Conservation (phyloP, 2,113 vertebrate genomes). For the Bubalus kerabau region DNA sequence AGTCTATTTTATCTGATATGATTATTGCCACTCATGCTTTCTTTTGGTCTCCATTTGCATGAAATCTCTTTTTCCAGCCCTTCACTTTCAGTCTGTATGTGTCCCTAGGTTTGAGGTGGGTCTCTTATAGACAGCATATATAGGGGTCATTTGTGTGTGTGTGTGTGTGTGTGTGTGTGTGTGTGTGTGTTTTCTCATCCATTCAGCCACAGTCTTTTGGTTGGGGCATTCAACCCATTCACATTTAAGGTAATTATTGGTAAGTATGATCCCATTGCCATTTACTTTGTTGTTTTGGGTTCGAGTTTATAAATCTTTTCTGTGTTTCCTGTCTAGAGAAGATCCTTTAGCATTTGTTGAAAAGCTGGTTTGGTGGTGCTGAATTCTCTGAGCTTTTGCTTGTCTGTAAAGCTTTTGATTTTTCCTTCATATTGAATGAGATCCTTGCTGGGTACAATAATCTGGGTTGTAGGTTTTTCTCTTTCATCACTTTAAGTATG, state of each 20-base stretch:
- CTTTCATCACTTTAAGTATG: neutral
- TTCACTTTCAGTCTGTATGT: neutral
- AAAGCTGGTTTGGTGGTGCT: neutral
- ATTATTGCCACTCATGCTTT: neutral
- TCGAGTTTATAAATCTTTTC: neutral
- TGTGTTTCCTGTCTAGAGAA: neutral
- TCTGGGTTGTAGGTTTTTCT: neutral
- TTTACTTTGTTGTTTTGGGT: neutral
- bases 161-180: neutral
- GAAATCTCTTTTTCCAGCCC: neutral
- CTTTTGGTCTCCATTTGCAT: neutral
- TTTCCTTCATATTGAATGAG: neutral
- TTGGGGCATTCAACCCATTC: neutral
- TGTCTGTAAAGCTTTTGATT: neutral
- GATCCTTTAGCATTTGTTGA: neutral
- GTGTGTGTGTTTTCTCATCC: neutral
- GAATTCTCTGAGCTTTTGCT: neutral
- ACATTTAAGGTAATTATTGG: neutral
- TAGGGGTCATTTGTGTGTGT: neutral
- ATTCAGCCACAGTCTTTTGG: neutral
- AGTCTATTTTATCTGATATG: neutral
- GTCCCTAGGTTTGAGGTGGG: neutral
- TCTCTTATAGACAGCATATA: neutral
- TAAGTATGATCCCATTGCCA: neutral
- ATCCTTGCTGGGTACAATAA: neutral